These are phyloP conservation scores for Dipodomys merriami DNA, from an alignment of 2,113 vertebrate species.

Conservation along the genomic window DNA sequence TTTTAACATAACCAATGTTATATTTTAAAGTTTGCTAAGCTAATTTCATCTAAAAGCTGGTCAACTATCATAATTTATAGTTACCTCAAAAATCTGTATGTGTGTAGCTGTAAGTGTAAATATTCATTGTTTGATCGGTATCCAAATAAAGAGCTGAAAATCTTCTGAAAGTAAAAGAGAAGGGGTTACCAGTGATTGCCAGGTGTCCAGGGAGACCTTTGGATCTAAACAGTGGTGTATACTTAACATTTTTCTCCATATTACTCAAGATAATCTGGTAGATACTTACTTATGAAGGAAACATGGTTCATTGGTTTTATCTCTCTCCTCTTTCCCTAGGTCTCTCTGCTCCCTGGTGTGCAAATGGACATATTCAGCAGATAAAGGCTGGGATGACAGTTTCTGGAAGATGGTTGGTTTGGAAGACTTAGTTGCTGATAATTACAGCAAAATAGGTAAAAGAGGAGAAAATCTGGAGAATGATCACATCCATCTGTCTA, in stretches of 20 bases:
- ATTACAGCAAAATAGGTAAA: constrained; percentile 94
- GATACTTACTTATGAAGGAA: not conserved
- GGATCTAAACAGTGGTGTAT: not conserved
- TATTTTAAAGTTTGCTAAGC: constrained; percentile 4
- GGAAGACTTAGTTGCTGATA: constrained; percentile 91
- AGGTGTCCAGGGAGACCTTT: not conserved
- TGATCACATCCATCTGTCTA: not conserved
- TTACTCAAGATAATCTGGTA: not conserved
- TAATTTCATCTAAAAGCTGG: not conserved
- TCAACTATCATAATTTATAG: not conserved
- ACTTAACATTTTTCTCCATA: not conserved
- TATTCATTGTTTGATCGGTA: constrained; percentile 21
- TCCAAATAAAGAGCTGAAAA: not conserved
- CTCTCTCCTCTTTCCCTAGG: constrained; percentile 80
- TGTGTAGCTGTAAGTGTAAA: not conserved
- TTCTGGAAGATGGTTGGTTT: constrained; percentile 94
- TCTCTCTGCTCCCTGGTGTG: constrained; percentile 97
- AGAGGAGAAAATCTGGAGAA: not conserved
- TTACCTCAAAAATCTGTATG: constrained; percentile 3
- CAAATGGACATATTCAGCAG: constrained; percentile 96
- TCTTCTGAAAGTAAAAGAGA: constrained; percentile 15
- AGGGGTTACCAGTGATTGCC: not conserved
- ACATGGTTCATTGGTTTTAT: not conserved
- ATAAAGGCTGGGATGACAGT: constrained; percentile 93
- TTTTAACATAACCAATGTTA: not conserved